Evolutionary conservation across 2,888 invertebrate species (phyloP).

Genomic region (Anagyrus pseudococci): DNA sequence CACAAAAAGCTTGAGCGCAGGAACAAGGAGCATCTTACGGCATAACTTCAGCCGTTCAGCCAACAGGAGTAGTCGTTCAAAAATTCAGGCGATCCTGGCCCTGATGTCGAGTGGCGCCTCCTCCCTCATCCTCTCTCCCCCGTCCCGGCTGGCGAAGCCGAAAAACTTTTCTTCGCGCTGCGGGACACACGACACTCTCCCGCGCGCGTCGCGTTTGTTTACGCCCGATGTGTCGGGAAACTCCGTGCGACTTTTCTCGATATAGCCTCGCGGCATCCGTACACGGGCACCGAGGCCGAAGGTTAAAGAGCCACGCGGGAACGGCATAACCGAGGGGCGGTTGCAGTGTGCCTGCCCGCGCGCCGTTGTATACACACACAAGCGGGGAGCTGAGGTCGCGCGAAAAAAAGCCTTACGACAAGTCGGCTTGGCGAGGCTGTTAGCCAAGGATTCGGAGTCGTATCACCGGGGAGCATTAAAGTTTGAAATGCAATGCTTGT

Average conservation of each 20-base stretch:
- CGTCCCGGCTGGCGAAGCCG: not conserved
- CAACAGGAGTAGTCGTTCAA: conserved; percentile 21
- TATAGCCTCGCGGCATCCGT: not conserved
- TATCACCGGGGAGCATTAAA: conserved; percentile 40
- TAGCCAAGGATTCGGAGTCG: conserved; percentile 31
- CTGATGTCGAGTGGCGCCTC: conserved; percentile 6
- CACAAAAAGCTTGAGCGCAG: not conserved
- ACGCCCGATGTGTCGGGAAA: conserved; percentile 14
- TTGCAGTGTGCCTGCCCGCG: not conserved
- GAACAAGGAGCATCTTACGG: too few relatives aligned
- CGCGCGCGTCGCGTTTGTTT: conserved; percentile 1
- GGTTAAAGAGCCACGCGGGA: conserved; percentile 34
- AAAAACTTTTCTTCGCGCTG: conserved; percentile 24
- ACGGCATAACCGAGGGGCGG: not conserved
- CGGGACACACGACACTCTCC: too few relatives aligned
- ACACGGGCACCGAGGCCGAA: conserved; percentile 3
- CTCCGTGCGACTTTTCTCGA: not conserved
- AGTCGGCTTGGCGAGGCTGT: conserved; percentile 3
- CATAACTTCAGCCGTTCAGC: conserved; percentile 22
- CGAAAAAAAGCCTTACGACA: conserved; percentile 32
- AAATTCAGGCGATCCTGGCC: conserved; percentile 31
- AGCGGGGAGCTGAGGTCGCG: not conserved
- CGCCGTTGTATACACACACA: not conserved
- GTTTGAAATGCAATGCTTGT: conserved; percentile 39
- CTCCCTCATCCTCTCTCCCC: not conserved